Conservation (phyloP, 2,113 vertebrate genomes). For the Rallus limicola region DNA sequence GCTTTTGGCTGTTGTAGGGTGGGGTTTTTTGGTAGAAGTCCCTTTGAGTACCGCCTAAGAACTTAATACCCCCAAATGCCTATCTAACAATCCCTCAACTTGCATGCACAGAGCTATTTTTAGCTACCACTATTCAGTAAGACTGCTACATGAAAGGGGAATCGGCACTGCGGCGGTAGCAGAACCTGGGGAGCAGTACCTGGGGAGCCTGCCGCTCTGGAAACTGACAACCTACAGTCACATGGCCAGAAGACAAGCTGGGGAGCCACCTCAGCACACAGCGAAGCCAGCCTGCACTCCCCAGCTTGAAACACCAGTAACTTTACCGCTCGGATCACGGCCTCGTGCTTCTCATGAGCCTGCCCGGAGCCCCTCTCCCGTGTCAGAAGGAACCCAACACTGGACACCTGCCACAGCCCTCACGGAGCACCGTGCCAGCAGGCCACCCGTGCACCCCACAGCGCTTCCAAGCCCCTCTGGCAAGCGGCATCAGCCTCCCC, state of each 20-base stretch:
- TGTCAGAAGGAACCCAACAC: accelerated
- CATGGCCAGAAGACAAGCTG: not conserved
- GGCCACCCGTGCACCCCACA: accelerated
- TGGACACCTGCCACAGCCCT: accelerated
- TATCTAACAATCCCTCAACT: not conserved
- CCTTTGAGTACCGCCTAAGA: not conserved
- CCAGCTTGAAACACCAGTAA: accelerated
- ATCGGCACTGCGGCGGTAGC: accelerated
- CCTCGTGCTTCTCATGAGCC: accelerated
- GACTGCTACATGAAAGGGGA: accelerated
- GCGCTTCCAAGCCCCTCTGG: accelerated
- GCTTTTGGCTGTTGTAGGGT: not conserved
- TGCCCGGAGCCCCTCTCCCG: accelerated
- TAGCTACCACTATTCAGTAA: not conserved
- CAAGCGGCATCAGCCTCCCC: not conserved
- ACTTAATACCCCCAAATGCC: not conserved
- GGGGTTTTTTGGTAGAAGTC: not conserved
- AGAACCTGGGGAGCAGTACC: accelerated
- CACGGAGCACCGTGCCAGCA: accelerated
- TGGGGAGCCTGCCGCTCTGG: accelerated
- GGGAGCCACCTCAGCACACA: accelerated
- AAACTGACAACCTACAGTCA: not conserved
- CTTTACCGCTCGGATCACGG: accelerated
- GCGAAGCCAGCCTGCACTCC: accelerated
- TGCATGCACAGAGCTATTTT: not conserved